These are phyloP conservation scores for Agrochola macilenta DNA, from an alignment of 2,888 invertebrate species.

Conservation along the genomic window DNA sequence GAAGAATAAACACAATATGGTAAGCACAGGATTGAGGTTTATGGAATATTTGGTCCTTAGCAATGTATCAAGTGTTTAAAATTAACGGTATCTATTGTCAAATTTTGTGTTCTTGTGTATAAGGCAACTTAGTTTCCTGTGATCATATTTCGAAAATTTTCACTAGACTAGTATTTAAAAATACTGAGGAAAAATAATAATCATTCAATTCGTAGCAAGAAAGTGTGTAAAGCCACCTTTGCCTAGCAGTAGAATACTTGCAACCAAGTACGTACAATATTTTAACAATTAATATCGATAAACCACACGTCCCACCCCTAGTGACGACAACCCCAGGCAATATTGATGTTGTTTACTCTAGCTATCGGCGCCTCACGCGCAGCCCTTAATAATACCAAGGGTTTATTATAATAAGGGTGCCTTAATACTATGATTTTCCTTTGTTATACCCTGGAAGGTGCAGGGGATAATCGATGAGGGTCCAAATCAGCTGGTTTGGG, in stretches of 20 bases:
- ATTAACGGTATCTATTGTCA: not conserved
- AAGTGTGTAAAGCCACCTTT: not conserved
- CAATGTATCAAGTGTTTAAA: not conserved
- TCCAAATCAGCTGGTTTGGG: slow-evolving; percentile 36
- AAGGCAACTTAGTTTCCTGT: not conserved
- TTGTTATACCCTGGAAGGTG: slow-evolving; percentile 57
- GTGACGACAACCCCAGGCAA: slow-evolving; percentile 66
- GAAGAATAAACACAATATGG: not conserved
- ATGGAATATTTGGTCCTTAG: not conserved
- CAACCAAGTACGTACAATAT: not conserved
- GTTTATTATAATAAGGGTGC: slow-evolving; percentile 71
- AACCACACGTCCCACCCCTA: slow-evolving; percentile 58
- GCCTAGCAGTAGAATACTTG: not conserved
- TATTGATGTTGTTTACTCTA: slow-evolving; percentile 83
- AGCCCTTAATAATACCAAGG: slow-evolving; percentile 72
- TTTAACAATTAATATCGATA: slow-evolving; percentile 32
- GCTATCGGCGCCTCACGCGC: slow-evolving; percentile 77
- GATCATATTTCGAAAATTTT: too few species aligned
- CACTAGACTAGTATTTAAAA: not conserved
- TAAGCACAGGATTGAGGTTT: not conserved
- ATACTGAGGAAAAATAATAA: not conserved
- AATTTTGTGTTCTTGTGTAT: not conserved
- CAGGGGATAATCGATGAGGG: slow-evolving; percentile 57
- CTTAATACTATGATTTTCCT: slow-evolving; percentile 56
- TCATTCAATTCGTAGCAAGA: not conserved